Evolutionary conservation across 2,797 vertebrate genomes (phyloP), one percentile per base, ranked within the genome.

Genomic region (Telmatherina bonti): DNA sequence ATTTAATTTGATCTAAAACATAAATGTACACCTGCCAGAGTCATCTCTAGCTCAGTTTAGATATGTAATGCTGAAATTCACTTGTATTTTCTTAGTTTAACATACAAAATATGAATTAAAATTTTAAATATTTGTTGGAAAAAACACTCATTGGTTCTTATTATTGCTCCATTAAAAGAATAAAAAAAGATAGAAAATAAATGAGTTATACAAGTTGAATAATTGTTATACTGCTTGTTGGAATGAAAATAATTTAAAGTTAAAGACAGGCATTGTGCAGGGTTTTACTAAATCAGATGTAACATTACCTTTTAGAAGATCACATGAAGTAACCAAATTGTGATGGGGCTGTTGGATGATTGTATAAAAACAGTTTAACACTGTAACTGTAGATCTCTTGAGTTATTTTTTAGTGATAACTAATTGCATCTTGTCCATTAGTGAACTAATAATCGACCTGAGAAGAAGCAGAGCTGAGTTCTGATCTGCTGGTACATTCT

Each of bases 401-500:
- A 11, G 56, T 64, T 87, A 86, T 86, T 75, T 81, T 77, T 73
- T 80, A 73, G 79, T 3, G 24, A 67, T 77, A 38, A 79, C 83
- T 83, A 74, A 74, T 55, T 53, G 30, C 65, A 62, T 72, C 55
- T 61, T 7, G 27, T 67, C 35, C 45, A 54, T 74, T 72, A 86
- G 76, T 24, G 70, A 78, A 30, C 66, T 55, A 58, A 82, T 47
- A 79, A 62, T 62, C 0, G 0, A 62, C 35, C 43, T 49, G 76
- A 66, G 81, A 72, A 75, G 43, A 70, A 60, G 63, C 18, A 4
- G 1, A 67, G 57, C 55, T 33, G 57, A 66, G 26, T 41, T 31
- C 26, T 56, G 58, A 74, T 61, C 31, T 10, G 22, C 6, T 62
- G 36, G 70, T 5, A 68, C 47, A 55, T 24, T 55, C 51, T 62